Conservation (phyloP, 2,888 invertebrate genomes). For the Brachypterus glaber region DNA sequence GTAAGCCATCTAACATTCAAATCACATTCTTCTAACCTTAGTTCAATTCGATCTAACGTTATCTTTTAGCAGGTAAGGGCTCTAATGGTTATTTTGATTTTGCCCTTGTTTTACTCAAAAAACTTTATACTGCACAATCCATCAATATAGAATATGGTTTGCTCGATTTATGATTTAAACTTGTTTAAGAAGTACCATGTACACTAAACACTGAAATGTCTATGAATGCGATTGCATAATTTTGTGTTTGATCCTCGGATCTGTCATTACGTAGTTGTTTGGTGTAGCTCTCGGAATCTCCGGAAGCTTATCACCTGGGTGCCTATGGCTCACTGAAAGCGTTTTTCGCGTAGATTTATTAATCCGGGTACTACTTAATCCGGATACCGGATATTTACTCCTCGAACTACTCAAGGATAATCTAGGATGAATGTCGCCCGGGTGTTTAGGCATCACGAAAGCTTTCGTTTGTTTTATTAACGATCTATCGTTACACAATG, state of each 20-base stretch:
- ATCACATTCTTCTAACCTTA: too few species aligned
- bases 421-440: slow-evolving; percentile 35
- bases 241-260: slow-evolving; percentile 37
- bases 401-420: slow-evolving; percentile 42
- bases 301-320: slow-evolving; percentile 69
- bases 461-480: slow-evolving; percentile 82
- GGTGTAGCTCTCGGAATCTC: slow-evolving; percentile 58
- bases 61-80: too few species aligned
- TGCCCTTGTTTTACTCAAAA: too few species aligned
- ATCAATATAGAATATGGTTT: too few species aligned
- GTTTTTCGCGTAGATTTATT: slow-evolving; percentile 50
- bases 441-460: slow-evolving; percentile 67
- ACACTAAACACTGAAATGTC: slow-evolving; percentile 33
- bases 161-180: too few species aligned
- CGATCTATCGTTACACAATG: slow-evolving; percentile 85
- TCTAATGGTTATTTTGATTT: too few species aligned
- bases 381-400: slow-evolving; percentile 58
- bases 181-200: too few species aligned
- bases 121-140: too few species aligned
- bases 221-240: slow-evolving; percentile 39
- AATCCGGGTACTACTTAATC: slow-evolving; percentile 50
- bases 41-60: too few species aligned
- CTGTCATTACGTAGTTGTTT: slow-evolving; percentile 56
- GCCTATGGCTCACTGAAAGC: slow-evolving; percentile 51
- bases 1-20: too few species aligned